Evolutionary conservation across 2,113 vertebrate species (phyloP).

Genomic region (Hippolais icterina): DNA sequence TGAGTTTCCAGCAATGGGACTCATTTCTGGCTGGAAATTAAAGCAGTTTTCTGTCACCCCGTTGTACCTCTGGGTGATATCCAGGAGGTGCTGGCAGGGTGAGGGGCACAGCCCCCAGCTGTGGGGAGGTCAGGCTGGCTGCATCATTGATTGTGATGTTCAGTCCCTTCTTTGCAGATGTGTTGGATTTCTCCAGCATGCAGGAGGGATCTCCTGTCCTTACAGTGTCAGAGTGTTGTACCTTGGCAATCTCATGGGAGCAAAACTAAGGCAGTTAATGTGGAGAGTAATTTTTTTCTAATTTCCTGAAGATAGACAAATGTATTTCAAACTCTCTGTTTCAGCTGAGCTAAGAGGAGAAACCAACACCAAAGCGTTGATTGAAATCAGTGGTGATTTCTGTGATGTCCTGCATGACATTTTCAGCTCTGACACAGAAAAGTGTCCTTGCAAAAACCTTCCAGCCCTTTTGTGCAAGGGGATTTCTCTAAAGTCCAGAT

Average conservation of each 20-base stretch:
- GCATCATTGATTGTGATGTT: neutral
- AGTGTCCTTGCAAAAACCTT: neutral
- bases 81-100: neutral
- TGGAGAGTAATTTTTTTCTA: neutral
- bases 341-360: neutral
- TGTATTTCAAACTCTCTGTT: neutral
- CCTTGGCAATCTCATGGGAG: neutral
- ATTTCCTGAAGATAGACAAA: neutral
- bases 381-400: rapidly evolving
- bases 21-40: neutral
- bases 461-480: neutral
- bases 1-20: neutral
- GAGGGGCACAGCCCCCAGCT: too few species aligned
- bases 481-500: neutral
- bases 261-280: neutral
- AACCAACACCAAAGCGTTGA: neutral
- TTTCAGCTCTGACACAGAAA: neutral
- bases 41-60: neutral
- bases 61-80: too few species aligned
- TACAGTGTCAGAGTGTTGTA: neutral
- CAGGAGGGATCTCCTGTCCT: neutral
- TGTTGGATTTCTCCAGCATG: neutral
- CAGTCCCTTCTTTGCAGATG: neutral
- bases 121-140: too few species aligned
- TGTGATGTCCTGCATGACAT: neutral